Conservation (phyloP, 2,797 vertebrate genomes). For the Spheniscus humboldti region DNA sequence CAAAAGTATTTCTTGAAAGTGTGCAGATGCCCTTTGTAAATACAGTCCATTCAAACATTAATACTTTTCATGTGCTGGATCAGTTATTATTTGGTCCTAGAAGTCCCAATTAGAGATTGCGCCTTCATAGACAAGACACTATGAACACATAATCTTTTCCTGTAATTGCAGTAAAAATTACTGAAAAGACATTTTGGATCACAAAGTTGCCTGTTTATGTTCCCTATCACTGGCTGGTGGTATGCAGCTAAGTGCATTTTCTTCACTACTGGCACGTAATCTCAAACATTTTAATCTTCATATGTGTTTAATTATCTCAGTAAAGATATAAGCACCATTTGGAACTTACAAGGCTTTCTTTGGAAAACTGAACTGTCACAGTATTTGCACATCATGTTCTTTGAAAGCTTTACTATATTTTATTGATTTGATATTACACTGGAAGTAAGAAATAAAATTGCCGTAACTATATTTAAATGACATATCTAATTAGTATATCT, state of each 20-base stretch:
- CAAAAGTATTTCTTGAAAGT: neutral
- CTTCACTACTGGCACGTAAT: neutral
- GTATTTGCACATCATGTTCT: neutral
- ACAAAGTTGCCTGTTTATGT: neutral
- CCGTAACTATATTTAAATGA: conserved; percentile 21
- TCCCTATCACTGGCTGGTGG: neutral
- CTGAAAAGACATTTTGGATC: neutral
- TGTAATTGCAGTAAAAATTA: neutral
- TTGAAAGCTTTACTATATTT: conserved; percentile 1
- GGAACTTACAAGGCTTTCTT: neutral
- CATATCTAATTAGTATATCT: conserved; percentile 7
- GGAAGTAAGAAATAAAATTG: conserved; percentile 22
- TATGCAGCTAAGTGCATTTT: neutral
- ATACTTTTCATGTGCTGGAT: neutral
- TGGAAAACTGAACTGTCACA: neutral
- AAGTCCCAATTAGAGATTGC: neutral
- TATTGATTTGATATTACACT: neutral
- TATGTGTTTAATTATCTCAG: neutral
- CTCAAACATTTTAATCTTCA: neutral
- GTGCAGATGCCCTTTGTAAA: neutral
- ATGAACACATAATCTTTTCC: neutral
- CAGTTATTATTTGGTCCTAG: neutral
- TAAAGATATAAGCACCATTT: neutral
- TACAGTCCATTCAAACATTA: neutral
- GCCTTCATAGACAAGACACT: neutral